A percentile compares a stretch with the other conserved stretches of the same genome.
phyloP scores from a whole-genome alignment of 2,113 vertebrate species.

The Marcusenius ussheri region DNA sequence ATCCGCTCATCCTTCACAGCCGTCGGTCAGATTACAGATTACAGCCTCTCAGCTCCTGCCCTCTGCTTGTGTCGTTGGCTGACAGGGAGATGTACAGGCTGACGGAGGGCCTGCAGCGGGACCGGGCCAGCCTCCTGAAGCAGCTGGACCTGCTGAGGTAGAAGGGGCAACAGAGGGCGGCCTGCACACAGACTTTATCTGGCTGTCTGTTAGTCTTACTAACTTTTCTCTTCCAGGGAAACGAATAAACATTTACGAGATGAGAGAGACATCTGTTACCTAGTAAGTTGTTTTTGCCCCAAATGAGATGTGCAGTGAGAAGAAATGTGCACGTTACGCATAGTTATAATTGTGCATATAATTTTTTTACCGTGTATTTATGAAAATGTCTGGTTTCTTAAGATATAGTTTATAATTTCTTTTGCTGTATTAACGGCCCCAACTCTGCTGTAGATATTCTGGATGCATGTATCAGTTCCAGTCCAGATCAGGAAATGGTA shows the following conservation, averaged over 20 bases:
- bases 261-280: constrained; percentile 68
- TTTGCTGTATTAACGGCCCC: background rate
- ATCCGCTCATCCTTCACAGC: background rate
- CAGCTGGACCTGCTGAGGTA: constrained; percentile 87
- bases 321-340: background rate
- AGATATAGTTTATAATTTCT: background rate
- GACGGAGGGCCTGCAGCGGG: constrained; percentile 78
- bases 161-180: background rate
- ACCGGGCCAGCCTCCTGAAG: constrained; percentile 80
- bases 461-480: no score
- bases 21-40: background rate
- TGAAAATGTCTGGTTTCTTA: background rate
- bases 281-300: constrained; percentile 42
- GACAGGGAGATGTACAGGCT: constrained; percentile 80
- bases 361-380: background rate
- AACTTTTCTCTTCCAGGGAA: constrained; percentile 61
- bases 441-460: no score
- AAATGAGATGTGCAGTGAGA: background rate
- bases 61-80: background rate
- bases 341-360: background rate
- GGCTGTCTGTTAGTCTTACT: background rate
- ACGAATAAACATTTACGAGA: constrained; percentile 88
- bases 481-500: no score
- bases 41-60: background rate
- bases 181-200: background rate